Evolutionary conservation across 1,140 invertebrate genomes (phyloP).

Genomic region (Calliopsis andreniformis): DNA sequence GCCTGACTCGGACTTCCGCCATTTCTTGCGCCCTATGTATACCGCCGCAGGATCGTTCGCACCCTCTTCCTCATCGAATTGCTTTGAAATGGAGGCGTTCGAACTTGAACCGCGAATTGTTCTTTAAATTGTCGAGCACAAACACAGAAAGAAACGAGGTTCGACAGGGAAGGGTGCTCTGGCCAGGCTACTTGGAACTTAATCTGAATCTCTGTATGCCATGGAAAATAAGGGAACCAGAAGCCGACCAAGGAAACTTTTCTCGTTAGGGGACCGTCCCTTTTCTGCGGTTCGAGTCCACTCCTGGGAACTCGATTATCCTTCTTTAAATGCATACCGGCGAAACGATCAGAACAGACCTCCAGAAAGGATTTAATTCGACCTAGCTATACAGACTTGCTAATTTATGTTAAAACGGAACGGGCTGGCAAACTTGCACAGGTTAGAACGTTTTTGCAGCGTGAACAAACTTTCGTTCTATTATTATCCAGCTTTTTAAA

Average conservation of each 20-base stretch:
- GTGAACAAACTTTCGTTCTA: too few relatives aligned
- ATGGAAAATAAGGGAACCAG: constrained; percentile 61
- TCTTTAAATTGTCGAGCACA: constrained; percentile 60
- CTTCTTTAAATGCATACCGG: constrained; percentile 44
- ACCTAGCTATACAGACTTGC: not conserved
- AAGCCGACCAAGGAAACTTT: constrained; percentile 64
- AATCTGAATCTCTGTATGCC: constrained; percentile 65
- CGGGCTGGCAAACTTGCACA: too few relatives aligned
- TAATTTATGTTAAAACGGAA: constrained; percentile 25
- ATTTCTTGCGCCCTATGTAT: constrained; percentile 53
- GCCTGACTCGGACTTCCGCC: constrained; percentile 41
- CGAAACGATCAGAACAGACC: constrained; percentile 24
- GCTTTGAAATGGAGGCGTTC: not conserved
- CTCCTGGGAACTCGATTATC: constrained; percentile 35
- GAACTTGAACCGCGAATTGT: constrained; percentile 59
- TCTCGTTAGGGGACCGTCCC: constrained; percentile 63
- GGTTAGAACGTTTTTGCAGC: too few relatives aligned
- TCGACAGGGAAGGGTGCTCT: constrained; percentile 51
- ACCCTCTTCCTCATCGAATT: constrained; percentile 12
- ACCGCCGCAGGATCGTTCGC: not conserved
- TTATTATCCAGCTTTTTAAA: too few relatives aligned
- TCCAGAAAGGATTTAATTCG: not conserved
- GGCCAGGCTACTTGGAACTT: constrained; percentile 64
- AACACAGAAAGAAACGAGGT: constrained; percentile 59
- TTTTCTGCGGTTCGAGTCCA: not conserved